Conservation (phyloP, 2,113 vertebrate genomes). For the Pogonocichla stellata region DNA sequence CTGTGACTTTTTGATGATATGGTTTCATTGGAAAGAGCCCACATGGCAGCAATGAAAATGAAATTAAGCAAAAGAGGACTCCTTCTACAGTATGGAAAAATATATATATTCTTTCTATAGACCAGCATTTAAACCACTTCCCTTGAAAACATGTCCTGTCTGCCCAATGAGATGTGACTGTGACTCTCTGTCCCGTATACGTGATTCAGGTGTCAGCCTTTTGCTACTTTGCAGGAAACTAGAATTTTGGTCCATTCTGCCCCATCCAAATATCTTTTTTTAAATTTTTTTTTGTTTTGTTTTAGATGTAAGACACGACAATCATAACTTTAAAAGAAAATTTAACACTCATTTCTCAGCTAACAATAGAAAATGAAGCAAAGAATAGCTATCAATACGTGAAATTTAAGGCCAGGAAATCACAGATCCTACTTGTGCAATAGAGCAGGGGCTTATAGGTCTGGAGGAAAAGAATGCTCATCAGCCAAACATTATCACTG, state of each 20-base stretch:
- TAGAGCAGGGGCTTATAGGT: background rate
- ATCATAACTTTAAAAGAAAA: background rate
- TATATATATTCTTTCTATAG: background rate
- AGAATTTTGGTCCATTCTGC: background rate
- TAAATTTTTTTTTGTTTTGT: background rate
- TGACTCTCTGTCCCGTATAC: background rate
- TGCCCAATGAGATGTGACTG: fast-evolving
- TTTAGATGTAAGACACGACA: background rate
- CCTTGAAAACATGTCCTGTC: background rate
- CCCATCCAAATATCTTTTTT: background rate
- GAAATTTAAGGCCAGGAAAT: background rate
- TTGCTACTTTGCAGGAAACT: background rate
- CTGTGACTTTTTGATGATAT: background rate
- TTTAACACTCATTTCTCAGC: background rate
- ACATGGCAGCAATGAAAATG: background rate
- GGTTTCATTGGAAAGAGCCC: background rate
- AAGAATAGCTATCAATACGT: background rate
- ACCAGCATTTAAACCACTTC: background rate
- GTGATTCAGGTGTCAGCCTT: background rate
- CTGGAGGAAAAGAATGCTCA: background rate
- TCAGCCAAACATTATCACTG: background rate
- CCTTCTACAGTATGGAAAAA: background rate
- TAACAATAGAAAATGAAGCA: background rate
- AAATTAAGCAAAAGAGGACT: background rate
- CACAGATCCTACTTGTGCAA: background rate